A percentile compares a stretch with the other conserved stretches of the same genome.
phyloP scores from a whole-genome alignment of 1,140 invertebrate genomes.

The Latrodectus geometricus region DNA sequence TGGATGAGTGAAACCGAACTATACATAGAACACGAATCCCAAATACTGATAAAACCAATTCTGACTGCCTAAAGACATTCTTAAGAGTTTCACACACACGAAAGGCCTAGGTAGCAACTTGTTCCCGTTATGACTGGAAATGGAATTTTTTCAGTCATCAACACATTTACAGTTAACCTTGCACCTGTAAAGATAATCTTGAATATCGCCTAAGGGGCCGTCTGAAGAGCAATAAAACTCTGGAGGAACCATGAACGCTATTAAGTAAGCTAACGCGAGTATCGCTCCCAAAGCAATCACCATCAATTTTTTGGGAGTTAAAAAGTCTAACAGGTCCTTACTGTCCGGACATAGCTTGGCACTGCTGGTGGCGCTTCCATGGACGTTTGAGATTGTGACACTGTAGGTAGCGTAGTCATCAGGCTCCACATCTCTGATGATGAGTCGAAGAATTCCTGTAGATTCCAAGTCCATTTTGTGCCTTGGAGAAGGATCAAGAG shows the following conservation, averaged over 20 bases:
- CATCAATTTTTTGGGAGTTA: conserved; percentile 24
- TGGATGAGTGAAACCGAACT: too few relatives aligned
- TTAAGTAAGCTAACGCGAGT: conserved; percentile 3
- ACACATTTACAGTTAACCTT: conserved; percentile 40
- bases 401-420: conserved; percentile 86
- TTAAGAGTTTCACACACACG: neutral
- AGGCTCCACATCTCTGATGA: conserved; percentile 76
- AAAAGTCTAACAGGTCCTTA: conserved; percentile 71
- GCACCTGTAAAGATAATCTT: conserved; percentile 52
- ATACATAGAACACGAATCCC: too few relatives aligned
- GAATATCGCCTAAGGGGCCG: neutral
- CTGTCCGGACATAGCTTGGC: conserved; percentile 85
- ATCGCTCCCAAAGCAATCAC: neutral
- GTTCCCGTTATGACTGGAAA: conserved; percentile 13
- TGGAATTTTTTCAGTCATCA: neutral
- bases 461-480: conserved; percentile 85
- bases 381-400: conserved; percentile 83
- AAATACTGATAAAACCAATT: too few relatives aligned
- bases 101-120: neutral
- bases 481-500: conserved; percentile 82
- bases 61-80: neutral
- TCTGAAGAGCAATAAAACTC: conserved; percentile 43
- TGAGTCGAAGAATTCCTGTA: conserved; percentile 82
- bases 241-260: conserved; percentile 17
- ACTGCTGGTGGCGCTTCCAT: conserved; percentile 85